These are phyloP conservation scores for Spheniscus humboldti DNA, from an alignment of 2,797 vertebrate species.

Conservation along the genomic window DNA sequence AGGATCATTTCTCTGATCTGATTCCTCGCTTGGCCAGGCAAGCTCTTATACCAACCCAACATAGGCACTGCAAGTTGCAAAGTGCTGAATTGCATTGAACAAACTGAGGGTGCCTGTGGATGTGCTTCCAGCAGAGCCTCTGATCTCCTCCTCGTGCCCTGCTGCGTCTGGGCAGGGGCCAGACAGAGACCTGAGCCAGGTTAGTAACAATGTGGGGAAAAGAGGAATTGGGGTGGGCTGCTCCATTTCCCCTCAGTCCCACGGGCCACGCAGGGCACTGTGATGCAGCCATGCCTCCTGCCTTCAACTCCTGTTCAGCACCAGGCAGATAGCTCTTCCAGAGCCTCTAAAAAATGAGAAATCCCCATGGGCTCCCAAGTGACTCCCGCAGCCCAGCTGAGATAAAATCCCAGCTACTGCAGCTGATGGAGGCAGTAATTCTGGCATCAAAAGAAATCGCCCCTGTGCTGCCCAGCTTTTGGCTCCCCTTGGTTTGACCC, in stretches of 20 bases:
- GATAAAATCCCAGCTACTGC: not conserved
- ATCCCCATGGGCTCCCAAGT: not conserved
- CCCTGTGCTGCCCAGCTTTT: not conserved
- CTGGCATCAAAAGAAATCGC: not conserved
- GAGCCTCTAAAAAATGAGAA: not conserved
- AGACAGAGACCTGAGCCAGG: not conserved
- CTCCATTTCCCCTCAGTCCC: not conserved
- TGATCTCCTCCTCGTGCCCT: not conserved
- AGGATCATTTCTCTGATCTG: not conserved
- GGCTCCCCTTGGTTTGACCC: not conserved
- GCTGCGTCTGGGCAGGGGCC: not conserved
- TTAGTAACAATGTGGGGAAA: not conserved
- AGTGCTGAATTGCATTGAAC: not conserved
- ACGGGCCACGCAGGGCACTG: not conserved
- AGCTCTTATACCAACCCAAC: not conserved
- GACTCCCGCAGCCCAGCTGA: not conserved
- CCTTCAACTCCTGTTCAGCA: not conserved
- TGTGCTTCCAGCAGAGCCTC: not conserved
- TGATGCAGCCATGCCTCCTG: not conserved
- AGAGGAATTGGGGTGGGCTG: not conserved
- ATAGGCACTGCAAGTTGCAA: not conserved
- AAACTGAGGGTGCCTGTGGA: not conserved
- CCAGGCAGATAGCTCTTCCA: not conserved
- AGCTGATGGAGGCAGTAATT: not conserved
- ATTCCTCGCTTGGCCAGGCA: rapidly evolving